These are phyloP conservation scores for Cephonodes hylas DNA, from an alignment of 2,888 invertebrate species.

Conservation along the genomic window DNA sequence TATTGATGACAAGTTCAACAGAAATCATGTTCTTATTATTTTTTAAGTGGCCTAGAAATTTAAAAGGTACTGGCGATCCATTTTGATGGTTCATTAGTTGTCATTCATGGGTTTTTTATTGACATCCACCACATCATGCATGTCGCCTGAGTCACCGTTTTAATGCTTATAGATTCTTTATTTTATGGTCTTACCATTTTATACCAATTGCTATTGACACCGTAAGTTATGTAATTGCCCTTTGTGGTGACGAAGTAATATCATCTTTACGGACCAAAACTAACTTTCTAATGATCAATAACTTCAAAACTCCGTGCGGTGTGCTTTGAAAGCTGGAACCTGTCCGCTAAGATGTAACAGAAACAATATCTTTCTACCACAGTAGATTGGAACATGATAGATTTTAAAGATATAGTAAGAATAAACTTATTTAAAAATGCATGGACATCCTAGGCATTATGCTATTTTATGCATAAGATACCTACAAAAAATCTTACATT, in stretches of 20 bases:
- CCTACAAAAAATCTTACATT: no score
- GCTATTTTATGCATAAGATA: no score
- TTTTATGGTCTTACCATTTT: not conserved
- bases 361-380: no score
- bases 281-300: not conserved
- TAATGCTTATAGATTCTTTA: not conserved
- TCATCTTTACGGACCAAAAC: not conserved
- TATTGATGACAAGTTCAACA: no score
- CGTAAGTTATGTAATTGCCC: not conserved
- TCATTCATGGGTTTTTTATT: not conserved
- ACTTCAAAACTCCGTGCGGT: not conserved
- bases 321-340: not conserved
- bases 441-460: no score
- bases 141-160: not conserved
- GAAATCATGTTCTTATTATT: no score
- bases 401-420: no score
- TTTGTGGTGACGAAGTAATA: not conserved
- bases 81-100: not conserved
- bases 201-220: not conserved
- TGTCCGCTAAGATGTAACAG: no score
- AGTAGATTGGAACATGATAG: no score
- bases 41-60: not conserved
- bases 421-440: no score
- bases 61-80: not conserved
- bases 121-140: not conserved